Evolutionary conservation across 2,113 vertebrate species (phyloP).

Genomic region (Xyliphius kryptos): DNA sequence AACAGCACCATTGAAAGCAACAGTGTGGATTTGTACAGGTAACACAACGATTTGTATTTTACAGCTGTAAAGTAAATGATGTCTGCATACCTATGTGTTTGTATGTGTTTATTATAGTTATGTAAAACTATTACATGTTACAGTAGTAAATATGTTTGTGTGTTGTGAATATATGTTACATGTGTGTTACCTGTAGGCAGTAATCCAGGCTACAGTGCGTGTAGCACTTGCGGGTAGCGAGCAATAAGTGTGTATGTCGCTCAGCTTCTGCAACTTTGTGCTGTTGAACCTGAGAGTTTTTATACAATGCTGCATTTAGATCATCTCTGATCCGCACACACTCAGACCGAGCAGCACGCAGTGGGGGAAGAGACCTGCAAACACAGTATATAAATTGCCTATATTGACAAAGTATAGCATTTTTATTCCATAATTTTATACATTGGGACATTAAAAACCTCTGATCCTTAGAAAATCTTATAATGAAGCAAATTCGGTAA

Average conservation of each 20-base stretch:
- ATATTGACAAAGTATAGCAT: not conserved
- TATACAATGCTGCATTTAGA: conserved; percentile 52
- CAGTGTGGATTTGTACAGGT: no score
- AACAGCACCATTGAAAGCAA: no score
- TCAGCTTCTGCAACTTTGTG: conserved; percentile 54
- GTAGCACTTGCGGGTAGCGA: conserved; percentile 64
- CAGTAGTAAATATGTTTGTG: not conserved
- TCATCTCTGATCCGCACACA: conserved; percentile 63
- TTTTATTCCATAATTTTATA: no score
- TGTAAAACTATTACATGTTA: not conserved
- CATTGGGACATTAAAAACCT: no score
- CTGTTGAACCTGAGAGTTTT: conserved; percentile 59
- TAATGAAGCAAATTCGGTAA: no score
- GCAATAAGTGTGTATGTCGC: conserved; percentile 60
- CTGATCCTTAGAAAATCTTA: no score
- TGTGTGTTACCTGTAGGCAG: conserved; percentile 58
- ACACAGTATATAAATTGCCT: not conserved
- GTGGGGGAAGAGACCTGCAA: conserved; percentile 59
- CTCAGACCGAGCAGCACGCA: conserved; percentile 57
- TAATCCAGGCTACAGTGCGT: conserved; percentile 70
- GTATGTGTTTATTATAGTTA: no score
- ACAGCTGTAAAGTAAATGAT: no score
- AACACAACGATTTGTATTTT: no score
- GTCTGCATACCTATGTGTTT: no score
- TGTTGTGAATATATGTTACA: no score